Percentiles rank a stretch among this genome's conserved stretches.
Conservation (phyloP, 2,797 vertebrate species). For the Eidolon dupreanum region DNA sequence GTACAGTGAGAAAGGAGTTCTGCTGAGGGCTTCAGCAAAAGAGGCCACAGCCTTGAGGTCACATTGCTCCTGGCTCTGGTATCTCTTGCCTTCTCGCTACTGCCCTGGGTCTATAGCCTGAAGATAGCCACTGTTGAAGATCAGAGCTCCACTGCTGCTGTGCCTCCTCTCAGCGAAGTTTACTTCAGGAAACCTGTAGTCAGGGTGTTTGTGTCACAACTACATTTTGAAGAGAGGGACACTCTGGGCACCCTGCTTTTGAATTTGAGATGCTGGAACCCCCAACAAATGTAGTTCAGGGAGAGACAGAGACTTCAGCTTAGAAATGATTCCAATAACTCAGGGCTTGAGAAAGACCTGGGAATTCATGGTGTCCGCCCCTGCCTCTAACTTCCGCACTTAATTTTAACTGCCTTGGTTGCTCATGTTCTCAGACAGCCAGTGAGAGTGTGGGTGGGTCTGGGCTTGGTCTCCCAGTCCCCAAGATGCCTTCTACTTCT, state of each 20-base stretch:
- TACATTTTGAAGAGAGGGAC: background rate
- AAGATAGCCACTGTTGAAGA: background rate
- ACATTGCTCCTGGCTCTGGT: background rate
- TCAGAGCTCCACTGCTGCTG: background rate
- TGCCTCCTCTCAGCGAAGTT: background rate
- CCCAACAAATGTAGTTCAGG: background rate
- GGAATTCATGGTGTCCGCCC: background rate
- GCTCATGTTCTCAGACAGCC: background rate
- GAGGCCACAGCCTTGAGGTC: background rate
- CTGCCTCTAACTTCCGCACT: background rate
- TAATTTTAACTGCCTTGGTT: background rate
- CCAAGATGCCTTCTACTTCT: no score
- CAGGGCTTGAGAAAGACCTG: background rate
- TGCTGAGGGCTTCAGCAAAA: background rate
- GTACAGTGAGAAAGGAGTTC: no score
- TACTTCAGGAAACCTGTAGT: background rate
- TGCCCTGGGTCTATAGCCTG: background rate
- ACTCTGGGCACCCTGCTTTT: background rate
- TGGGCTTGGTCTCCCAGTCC: background rate
- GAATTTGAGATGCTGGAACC: background rate
- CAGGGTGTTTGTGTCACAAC: background rate
- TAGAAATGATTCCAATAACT: background rate
- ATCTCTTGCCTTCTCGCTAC: fast-evolving
- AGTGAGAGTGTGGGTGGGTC: background rate
- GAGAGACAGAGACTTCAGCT: background rate